These are phyloP conservation scores for Sparidentex hasta DNA, from an alignment of 2,797 vertebrate genomes.

Conservation along the genomic window DNA sequence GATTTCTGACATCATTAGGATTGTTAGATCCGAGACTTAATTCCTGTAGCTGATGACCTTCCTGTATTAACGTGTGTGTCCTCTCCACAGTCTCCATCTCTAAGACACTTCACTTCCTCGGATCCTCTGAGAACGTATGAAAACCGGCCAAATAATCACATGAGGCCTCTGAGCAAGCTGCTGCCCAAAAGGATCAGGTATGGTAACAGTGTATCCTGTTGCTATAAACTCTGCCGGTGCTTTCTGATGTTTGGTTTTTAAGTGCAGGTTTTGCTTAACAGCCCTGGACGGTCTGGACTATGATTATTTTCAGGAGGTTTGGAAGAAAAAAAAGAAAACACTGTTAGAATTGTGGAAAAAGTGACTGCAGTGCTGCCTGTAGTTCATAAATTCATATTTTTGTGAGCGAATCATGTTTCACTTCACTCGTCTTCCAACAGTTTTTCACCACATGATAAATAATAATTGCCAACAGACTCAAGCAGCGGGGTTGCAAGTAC, in stretches of 20 bases:
- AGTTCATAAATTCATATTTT: background rate
- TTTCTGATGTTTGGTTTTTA: no score
- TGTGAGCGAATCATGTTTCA: background rate
- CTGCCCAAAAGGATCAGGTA: constrained; percentile 90
- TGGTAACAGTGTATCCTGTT: constrained; percentile 32
- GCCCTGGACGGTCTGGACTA: background rate
- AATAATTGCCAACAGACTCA: background rate
- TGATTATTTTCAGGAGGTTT: background rate
- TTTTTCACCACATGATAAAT: no score
- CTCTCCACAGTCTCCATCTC: constrained; percentile 71
- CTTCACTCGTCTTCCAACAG: background rate
- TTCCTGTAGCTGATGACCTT: no score
- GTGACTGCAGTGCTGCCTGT: background rate
- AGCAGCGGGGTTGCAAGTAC: no score
- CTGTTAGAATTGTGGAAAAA: background rate
- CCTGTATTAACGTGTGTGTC: background rate
- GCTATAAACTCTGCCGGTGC: background rate
- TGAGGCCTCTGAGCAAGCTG: constrained; percentile 88
- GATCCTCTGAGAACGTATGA: constrained; percentile 90
- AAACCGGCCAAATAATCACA: constrained; percentile 83
- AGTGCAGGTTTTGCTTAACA: background rate
- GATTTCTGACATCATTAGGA: background rate
- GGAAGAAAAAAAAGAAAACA: background rate
- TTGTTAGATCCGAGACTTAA: no score
- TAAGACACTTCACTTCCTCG: constrained; percentile 74